phyloP scores from a whole-genome alignment of 2,113 vertebrate genomes.

The Pontoporia blainvillei region DNA sequence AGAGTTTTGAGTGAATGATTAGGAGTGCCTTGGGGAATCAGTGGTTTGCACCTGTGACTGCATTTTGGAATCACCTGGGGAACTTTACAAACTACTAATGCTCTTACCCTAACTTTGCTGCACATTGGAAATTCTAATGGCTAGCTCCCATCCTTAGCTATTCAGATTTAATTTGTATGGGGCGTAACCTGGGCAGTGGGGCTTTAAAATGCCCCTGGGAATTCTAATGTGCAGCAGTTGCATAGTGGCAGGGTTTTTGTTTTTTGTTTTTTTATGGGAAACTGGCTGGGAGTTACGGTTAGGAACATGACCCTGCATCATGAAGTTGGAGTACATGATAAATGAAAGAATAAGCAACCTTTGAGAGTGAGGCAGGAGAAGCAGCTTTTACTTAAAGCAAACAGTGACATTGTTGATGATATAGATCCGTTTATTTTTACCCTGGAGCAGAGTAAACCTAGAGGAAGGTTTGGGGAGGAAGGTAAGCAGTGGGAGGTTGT shows the following conservation, averaged over 20 bases:
- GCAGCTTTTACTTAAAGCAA: slow-evolving; percentile 1
- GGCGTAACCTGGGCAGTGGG: background rate
- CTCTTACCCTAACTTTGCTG: background rate
- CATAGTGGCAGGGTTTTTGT: too few relatives aligned
- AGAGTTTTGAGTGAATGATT: background rate
- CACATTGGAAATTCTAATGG: background rate
- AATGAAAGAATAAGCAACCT: slow-evolving; percentile 8
- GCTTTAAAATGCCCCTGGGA: background rate
- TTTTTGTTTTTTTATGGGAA: background rate
- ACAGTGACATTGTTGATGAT: background rate
- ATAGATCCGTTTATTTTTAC: background rate
- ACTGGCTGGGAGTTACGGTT: background rate
- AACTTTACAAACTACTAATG: background rate
- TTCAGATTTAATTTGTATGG: slow-evolving; percentile 9
- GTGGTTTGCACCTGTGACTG: background rate
- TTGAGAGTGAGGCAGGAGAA: background rate
- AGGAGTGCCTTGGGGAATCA: background rate
- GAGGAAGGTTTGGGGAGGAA: background rate
- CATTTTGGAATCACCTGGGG: background rate
- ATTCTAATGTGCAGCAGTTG: background rate
- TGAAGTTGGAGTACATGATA: background rate
- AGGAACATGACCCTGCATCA: background rate
- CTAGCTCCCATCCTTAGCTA: background rate
- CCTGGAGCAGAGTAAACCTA: background rate
- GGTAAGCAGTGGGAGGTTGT: background rate